phyloP scores from a whole-genome alignment of 2,888 invertebrate genomes.

The Nebria brevicollis region DNA sequence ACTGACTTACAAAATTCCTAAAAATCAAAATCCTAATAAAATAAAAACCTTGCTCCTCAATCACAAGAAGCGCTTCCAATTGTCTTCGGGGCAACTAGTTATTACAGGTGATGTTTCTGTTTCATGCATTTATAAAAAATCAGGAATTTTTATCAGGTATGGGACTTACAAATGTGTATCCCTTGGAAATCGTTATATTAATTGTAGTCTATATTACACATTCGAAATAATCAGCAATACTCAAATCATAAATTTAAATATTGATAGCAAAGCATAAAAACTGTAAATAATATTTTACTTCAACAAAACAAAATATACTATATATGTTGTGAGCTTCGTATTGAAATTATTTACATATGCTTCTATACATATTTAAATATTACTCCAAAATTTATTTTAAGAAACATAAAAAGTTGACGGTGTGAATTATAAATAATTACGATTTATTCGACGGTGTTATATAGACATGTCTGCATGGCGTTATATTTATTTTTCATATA shows the following conservation, averaged over 20 bases:
- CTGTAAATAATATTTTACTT: no score
- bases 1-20: conserved; percentile 29
- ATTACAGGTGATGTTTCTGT: conserved; percentile 37
- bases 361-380: no score
- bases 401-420: no score
- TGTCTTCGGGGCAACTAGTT: conserved; percentile 31
- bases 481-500: conserved; percentile 14
- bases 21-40: neutral
- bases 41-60: conserved; percentile 20
- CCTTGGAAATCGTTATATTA: conserved; percentile 21
- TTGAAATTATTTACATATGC: no score
- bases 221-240: neutral
- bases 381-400: no score
- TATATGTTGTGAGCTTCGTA: no score
- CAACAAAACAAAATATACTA: no score
- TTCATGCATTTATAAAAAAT: conserved; percentile 36
- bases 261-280: no score
- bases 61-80: conserved; percentile 40
- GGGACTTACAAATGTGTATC: conserved; percentile 38
- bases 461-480: conserved; percentile 7
- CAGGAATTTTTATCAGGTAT: conserved; percentile 39
- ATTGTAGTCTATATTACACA: neutral
- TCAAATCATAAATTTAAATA: no score
- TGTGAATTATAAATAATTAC: neutral
- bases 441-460: neutral